Percentiles rank a stretch among this genome's conserved stretches.
Evolutionary conservation across 2,888 invertebrate species (phyloP).

Genomic region (Subacronicta megacephala): DNA sequence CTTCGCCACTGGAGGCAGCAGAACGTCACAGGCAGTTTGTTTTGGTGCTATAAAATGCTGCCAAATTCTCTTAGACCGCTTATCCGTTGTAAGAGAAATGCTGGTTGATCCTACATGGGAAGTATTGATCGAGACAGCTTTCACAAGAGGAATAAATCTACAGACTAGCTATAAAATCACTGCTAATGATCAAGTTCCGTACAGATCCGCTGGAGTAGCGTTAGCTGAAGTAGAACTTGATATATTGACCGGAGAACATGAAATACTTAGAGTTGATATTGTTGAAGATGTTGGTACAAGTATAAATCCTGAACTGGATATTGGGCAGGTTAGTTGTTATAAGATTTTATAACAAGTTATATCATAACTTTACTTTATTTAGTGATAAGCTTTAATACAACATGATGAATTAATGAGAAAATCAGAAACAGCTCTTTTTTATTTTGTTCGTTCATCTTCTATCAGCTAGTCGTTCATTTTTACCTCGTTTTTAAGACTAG

Average conservation of each 20-base stretch:
- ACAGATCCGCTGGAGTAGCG: constrained; percentile 87
- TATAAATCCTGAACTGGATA: constrained; percentile 91
- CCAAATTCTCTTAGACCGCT: constrained; percentile 83
- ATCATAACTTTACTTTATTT: no score
- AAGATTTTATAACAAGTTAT: background rate
- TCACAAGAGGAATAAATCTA: constrained; percentile 72
- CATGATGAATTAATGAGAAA: no score
- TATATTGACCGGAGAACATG: constrained; percentile 92
- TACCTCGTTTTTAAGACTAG: no score
- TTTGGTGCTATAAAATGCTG: constrained; percentile 83
- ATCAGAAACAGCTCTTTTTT: no score
- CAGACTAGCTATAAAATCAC: constrained; percentile 73
- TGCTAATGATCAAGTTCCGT: constrained; percentile 66
- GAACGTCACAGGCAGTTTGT: constrained; percentile 69
- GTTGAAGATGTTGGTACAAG: constrained; percentile 92
- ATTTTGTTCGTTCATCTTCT: no score
- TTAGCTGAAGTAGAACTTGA: constrained; percentile 93
- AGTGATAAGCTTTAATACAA: no score
- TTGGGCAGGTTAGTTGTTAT: constrained; percentile 89
- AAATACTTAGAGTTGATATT: constrained; percentile 91
- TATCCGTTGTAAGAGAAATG: constrained; percentile 79
- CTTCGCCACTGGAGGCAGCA: constrained; percentile 91
- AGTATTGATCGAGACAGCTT: constrained; percentile 84
- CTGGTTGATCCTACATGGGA: constrained; percentile 87
- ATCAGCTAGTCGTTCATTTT: no score